Conservation (phyloP, 2,888 invertebrate genomes). For the Scaptodrosophila latifasciaeformis region DNA sequence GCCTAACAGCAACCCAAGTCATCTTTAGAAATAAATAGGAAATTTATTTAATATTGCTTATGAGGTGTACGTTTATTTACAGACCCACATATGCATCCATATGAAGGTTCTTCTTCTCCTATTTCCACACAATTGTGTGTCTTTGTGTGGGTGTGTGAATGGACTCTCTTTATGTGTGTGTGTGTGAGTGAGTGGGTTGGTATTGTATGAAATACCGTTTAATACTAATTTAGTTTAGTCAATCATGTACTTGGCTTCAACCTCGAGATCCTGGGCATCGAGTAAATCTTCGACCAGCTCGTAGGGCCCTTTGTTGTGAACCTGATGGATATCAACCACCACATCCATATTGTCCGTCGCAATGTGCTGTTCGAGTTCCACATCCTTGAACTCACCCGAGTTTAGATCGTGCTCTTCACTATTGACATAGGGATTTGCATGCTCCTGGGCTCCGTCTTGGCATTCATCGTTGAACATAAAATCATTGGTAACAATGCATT, state of each 20-base stretch:
- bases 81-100: too few relatives aligned
- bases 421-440: too few relatives aligned
- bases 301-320: constrained; percentile 35
- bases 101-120: too few relatives aligned
- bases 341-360: constrained; percentile 38
- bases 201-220: too few relatives aligned
- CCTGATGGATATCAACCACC: constrained; percentile 34
- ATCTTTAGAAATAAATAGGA: neutral
- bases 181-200: too few relatives aligned
- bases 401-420: constrained; percentile 16
- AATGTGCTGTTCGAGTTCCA: constrained; percentile 20
- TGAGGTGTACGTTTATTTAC: too few relatives aligned
- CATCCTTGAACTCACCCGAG: neutral
- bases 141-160: too few relatives aligned
- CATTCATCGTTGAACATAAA: constrained; percentile 55
- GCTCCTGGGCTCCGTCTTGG: constrained; percentile 8
- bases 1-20: too few relatives aligned
- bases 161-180: too few relatives aligned
- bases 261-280: constrained; percentile 40
- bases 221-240: too few relatives aligned
- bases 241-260: constrained; percentile 46
- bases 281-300: constrained; percentile 40
- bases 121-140: too few relatives aligned
- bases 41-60: constrained; percentile 11
- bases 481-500: constrained; percentile 62